phyloP scores from a whole-genome alignment of 2,113 vertebrate genomes.

The Anser cygnoides region DNA sequence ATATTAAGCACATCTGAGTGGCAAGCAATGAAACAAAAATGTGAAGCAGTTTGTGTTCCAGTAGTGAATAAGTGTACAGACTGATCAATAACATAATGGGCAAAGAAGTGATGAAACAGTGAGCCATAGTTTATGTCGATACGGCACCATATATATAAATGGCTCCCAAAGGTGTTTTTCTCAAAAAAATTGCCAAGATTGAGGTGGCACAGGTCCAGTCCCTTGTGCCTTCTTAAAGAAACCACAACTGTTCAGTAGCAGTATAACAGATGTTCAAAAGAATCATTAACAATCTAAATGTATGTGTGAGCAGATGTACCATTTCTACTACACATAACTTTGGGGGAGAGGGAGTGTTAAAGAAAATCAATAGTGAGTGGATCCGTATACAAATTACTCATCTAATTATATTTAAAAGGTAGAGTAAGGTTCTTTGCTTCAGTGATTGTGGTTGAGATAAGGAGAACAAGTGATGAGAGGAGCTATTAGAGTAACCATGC shows the following conservation, averaged over 20 bases:
- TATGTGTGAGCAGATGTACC: constrained; percentile 77
- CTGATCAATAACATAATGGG: constrained; percentile 25
- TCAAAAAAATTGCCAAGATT: constrained; percentile 57
- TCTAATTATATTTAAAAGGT: constrained; percentile 63
- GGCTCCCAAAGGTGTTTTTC: constrained; percentile 56
- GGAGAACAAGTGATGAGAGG: constrained; percentile 1
- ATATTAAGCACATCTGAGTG: not conserved
- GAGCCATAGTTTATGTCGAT: constrained; percentile 46
- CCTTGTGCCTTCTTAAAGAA: constrained; percentile 76
- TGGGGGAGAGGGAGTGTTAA: constrained; percentile 39
- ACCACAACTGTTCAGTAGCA: constrained; percentile 75
- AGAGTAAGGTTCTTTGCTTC: constrained; percentile 55
- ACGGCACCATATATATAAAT: constrained; percentile 24
- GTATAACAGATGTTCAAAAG: constrained; percentile 78
- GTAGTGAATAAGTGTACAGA: constrained; percentile 5
- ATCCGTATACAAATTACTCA: constrained; percentile 56
- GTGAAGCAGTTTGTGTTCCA: not conserved
- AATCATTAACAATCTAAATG: constrained; percentile 79
- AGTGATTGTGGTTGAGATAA: constrained; percentile 38
- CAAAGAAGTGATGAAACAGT: constrained; percentile 35
- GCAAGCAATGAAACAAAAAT: constrained; percentile 12
- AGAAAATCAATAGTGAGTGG: constrained; percentile 69
- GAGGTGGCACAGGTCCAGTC: constrained; percentile 73
- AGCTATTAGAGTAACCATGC: constrained; percentile 30
- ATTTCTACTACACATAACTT: constrained; percentile 71